phyloP scores from a whole-genome alignment of 2,888 invertebrate species.

The Lutraria lutraria region DNA sequence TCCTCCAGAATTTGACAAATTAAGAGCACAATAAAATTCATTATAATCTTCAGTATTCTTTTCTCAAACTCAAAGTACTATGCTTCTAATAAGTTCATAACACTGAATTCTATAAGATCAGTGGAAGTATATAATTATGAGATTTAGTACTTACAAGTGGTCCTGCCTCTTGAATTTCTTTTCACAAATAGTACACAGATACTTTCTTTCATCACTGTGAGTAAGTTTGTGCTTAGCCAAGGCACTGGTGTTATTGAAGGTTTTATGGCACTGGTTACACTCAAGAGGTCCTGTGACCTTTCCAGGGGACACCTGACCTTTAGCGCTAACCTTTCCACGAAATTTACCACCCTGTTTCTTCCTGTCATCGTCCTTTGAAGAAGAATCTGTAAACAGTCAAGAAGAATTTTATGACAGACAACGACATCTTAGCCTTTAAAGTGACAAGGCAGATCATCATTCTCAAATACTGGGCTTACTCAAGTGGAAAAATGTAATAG shows the following conservation, averaged over 20 bases:
- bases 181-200: constrained; percentile 97
- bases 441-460: too few relatives aligned
- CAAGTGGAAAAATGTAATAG: too few relatives aligned
- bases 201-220: constrained; percentile 98
- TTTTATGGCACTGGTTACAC: constrained; percentile 96
- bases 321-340: constrained; percentile 88
- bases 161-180: constrained; percentile 99
- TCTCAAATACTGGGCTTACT: too few relatives aligned
- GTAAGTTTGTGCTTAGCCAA: constrained; percentile 95
- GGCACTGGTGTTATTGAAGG: constrained; percentile 98
- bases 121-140: too few relatives aligned
- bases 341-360: constrained; percentile 63
- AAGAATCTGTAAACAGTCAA: constrained; percentile 33
- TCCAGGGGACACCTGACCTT: constrained; percentile 81
- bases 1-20: too few relatives aligned
- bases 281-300: constrained; percentile 63
- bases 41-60: too few relatives aligned
- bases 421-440: not conserved
- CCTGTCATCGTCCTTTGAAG: constrained; percentile 57
- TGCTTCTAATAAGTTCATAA: too few relatives aligned
- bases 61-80: too few relatives aligned
- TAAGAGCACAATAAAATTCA: too few relatives aligned
- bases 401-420: not conserved
- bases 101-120: too few relatives aligned
- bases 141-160: constrained; percentile 93